Percentiles rank a stretch among this genome's conserved stretches.
Evolutionary conservation across 2,888 invertebrate genomes (phyloP).

Genomic region (Meganola albula): DNA sequence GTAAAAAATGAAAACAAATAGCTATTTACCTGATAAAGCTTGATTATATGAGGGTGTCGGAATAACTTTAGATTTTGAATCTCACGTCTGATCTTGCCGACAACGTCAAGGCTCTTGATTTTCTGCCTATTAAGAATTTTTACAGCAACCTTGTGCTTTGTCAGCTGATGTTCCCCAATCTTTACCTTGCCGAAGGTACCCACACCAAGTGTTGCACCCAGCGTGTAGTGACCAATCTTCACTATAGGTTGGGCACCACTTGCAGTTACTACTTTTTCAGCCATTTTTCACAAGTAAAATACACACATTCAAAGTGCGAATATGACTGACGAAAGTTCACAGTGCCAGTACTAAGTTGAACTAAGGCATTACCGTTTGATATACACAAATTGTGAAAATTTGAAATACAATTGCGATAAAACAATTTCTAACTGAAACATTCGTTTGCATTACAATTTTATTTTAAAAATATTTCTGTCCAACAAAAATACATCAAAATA

Average conservation of each 20-base stretch:
- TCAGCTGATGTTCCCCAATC: constrained; percentile 98
- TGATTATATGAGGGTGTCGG: constrained; percentile 99
- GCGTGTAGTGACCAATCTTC: constrained; percentile 98
- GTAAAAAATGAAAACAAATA: constrained; percentile 1
- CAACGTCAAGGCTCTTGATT: constrained; percentile 99
- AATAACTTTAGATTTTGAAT: constrained; percentile 99
- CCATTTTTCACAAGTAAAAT: constrained; percentile 33
- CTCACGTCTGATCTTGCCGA: constrained; percentile 98
- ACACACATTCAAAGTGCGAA: too few species aligned
- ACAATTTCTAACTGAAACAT: too few species aligned
- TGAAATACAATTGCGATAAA: too few species aligned
- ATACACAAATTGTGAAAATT: too few species aligned
- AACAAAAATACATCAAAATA: too few species aligned
- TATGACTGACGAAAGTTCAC: too few species aligned
- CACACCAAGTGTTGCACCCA: constrained; percentile 92
- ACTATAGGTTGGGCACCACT: constrained; percentile 85
- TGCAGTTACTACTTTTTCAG: constrained; percentile 59
- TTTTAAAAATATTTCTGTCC: too few species aligned
- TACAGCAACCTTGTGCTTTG: constrained; percentile 98
- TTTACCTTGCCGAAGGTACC: constrained; percentile 99
- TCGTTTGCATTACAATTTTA: too few species aligned
- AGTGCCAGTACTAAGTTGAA: too few species aligned
- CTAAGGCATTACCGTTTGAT: too few species aligned
- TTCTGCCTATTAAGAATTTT: constrained; percentile 99
- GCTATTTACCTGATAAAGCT: constrained; percentile 88